phyloP scores from a whole-genome alignment of 2,113 vertebrate species.

The Cinclus mexicanus region DNA sequence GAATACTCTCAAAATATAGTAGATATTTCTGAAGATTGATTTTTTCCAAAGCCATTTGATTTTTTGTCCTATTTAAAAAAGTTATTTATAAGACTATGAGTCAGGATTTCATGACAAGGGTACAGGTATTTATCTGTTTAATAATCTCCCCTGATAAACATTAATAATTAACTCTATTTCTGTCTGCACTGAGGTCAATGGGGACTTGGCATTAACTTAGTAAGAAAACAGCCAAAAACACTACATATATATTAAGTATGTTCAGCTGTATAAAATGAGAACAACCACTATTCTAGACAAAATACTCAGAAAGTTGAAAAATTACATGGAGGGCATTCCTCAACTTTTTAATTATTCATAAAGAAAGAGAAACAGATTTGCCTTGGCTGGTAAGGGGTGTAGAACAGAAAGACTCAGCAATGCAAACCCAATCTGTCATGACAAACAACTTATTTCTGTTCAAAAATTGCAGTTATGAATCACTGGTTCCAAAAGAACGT shows the following conservation, averaged over 20 bases:
- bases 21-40: conserved; percentile 84
- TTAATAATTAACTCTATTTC: neutral
- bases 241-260: neutral
- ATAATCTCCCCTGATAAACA: neutral
- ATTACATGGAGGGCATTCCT: neutral
- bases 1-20: conserved; percentile 82
- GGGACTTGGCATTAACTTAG: neutral
- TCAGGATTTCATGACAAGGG: neutral
- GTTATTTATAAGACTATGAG: conserved; percentile 43
- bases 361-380: neutral
- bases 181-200: neutral
- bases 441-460: neutral
- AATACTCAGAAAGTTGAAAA: neutral
- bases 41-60: conserved; percentile 83
- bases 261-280: neutral
- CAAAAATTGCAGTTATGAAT: neutral
- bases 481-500: neutral
- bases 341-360: neutral
- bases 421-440: neutral
- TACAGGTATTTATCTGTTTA: neutral
- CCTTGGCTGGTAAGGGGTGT: neutral
- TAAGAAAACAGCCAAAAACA: neutral
- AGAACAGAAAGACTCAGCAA: neutral
- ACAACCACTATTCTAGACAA: neutral
- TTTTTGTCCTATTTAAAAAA: conserved; percentile 77